These are phyloP conservation scores for Apotomis betuletana DNA, from an alignment of 2,888 invertebrate genomes.

Conservation along the genomic window DNA sequence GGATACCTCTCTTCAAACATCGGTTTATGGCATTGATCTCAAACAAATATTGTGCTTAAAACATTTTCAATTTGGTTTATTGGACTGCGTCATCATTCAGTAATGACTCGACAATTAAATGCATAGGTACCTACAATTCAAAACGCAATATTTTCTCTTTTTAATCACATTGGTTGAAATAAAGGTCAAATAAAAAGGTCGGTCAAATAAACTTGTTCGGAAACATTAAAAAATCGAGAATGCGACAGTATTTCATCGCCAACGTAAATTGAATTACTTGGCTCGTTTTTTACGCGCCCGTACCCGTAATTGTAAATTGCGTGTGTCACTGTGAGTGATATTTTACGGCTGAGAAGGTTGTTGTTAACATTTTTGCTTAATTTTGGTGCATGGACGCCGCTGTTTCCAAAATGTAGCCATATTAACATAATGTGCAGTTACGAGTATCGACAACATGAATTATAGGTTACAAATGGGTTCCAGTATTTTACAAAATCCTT, in stretches of 20 bases:
- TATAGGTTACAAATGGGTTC: too few relatives aligned
- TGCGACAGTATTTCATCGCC: conserved; percentile 22
- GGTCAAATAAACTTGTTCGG: conserved; percentile 22
- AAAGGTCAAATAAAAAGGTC: conserved; percentile 25
- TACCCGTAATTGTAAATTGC: conserved; percentile 25
- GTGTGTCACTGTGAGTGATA: conserved; percentile 26
- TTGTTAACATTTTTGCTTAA: conserved; percentile 22
- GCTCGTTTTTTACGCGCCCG: conserved; percentile 20
- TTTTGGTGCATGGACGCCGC: conserved; percentile 11
- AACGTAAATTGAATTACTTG: conserved; percentile 26
- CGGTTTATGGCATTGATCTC: too few relatives aligned
- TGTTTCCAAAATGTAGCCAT: conserved; percentile 6
- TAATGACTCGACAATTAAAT: conserved; percentile 1
- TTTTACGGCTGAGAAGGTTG: conserved; percentile 20
- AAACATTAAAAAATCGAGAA: conserved; percentile 24
- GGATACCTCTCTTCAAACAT: too few relatives aligned
- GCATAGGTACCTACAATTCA: neutral
- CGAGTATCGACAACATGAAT: too few relatives aligned
- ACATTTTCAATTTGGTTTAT: neutral
- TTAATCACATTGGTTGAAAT: conserved; percentile 9
- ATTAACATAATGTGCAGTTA: neutral
- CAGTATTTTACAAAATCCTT: too few relatives aligned
- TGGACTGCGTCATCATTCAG: neutral
- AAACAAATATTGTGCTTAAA: too few relatives aligned
- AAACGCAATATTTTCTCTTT: conserved; percentile 10